Conservation (phyloP, 2,888 invertebrate genomes). For the Leptarthrus brevirostris region DNA sequence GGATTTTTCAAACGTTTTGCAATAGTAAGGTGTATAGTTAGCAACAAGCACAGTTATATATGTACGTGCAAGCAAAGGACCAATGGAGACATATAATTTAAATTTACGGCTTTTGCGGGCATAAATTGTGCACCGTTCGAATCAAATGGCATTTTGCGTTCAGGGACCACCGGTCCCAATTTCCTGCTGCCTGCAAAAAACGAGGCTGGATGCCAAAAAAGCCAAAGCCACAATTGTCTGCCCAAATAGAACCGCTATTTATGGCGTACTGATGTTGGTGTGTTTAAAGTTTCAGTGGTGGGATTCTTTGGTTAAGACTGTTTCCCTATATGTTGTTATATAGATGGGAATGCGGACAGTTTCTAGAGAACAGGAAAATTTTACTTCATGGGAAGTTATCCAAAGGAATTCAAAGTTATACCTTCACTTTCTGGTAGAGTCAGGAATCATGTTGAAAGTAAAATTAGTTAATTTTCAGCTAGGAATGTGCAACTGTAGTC, state of each 20-base stretch:
- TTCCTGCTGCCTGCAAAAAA: slow-evolving; percentile 17
- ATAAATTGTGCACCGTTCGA: slow-evolving; percentile 46
- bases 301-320: slow-evolving; percentile 1
- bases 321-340: not conserved
- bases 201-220: slow-evolving; percentile 8
- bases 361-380: not conserved
- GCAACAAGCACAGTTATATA: not conserved
- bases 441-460: not conserved
- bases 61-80: not conserved
- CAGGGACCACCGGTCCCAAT: slow-evolving; percentile 38
- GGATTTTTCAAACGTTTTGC: slow-evolving; percentile 10
- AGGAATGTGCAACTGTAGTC: no score
- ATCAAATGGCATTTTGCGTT: slow-evolving; percentile 46
- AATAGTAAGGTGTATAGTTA: not conserved
- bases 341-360: not conserved
- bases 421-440: not conserved
- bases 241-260: slow-evolving; percentile 25
- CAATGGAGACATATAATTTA: slow-evolving; percentile 42
- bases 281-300: slow-evolving; percentile 14
- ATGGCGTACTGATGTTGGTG: slow-evolving; percentile 26
- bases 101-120: slow-evolving; percentile 38
- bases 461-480: no score
- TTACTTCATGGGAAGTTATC: not conserved
- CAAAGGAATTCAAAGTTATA: not conserved
- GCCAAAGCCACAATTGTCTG: slow-evolving; percentile 17